Base-by-base conservation (phyloP, 1,140 invertebrate species). In the Atta texana region DNA sequence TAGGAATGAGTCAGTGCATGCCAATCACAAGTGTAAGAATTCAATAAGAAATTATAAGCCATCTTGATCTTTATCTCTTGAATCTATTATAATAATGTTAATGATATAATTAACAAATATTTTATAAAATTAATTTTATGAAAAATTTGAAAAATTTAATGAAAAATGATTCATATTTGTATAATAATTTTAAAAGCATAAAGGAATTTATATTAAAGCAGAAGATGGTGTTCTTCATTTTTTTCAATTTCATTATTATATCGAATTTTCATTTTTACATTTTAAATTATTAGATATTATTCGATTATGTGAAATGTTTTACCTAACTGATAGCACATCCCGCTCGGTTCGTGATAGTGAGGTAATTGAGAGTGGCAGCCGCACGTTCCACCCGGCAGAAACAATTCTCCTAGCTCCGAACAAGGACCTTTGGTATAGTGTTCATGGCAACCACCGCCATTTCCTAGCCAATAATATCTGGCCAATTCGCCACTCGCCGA, bases 371-470 rank as follows among this genome's bases (percentile, higher is more conserved):
- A 87, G 77, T 97, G 95, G 88, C 98, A 98, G 31, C 97, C 97
- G 91, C 98, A 98, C 4, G 93, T 94, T 0, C 96, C 96, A 7
- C 96, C 96, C 0, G 97, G 97, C 76, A 98, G 93, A 93, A 98
- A 98, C 57, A 98, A 93, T 92, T 97, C 96, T 0, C 98, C 97
- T 2, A 95, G 95, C 92, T 97, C 96, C 51, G 96, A 96, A 91
- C 98, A 98, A 5, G 97, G 97, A 1, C 97, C 98, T 87, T 96
- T 96, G 0, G 97, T 97, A 90, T 97, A 98, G 92, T 97, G 97
- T 89, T 98, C 97, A 89, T 97, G 97, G 91, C 98, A 98, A 4
- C 96, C 96, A 8, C 96, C 96, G 44, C 96, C 96, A 6, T 91
- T 92, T 0, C 94, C 91, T 5, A 92, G 88, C 95, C 96, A 96